Evolutionary conservation across 2,797 vertebrate genomes (phyloP).

Genomic region (Sylvilagus floridanus): DNA sequence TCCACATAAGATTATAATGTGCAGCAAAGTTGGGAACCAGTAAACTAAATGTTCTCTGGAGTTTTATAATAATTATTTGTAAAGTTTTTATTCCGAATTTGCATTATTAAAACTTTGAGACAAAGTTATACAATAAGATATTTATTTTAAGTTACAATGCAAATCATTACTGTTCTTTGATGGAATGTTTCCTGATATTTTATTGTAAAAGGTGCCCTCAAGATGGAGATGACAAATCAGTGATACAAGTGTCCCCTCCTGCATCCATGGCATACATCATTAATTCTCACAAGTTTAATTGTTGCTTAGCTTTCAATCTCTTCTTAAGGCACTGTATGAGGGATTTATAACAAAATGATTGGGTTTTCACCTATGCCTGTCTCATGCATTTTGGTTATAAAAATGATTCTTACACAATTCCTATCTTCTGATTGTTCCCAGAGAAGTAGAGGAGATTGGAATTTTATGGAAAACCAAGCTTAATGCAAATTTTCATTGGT

Average conservation of each 20-base stretch:
- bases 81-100: not conserved
- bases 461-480: not conserved
- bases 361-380: not conserved
- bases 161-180: not conserved
- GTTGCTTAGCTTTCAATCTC: not conserved
- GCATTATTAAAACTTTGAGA: not conserved
- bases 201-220: conserved; percentile 17
- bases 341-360: not conserved
- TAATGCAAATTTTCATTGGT: not conserved
- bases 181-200: not conserved
- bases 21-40: not conserved
- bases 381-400: not conserved
- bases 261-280: not conserved
- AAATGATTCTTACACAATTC: not conserved
- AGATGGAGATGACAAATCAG: not conserved
- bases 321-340: not conserved
- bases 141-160: not conserved
- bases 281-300: not conserved
- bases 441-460: not conserved
- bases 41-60: not conserved
- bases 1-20: not conserved
- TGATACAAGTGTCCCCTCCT: not conserved
- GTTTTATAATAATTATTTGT: not conserved
- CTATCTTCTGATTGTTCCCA: not conserved
- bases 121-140: not conserved